Base-by-base conservation (phyloP, 2,888 invertebrate genomes). In the Chymomyza fuscimana region DNA sequence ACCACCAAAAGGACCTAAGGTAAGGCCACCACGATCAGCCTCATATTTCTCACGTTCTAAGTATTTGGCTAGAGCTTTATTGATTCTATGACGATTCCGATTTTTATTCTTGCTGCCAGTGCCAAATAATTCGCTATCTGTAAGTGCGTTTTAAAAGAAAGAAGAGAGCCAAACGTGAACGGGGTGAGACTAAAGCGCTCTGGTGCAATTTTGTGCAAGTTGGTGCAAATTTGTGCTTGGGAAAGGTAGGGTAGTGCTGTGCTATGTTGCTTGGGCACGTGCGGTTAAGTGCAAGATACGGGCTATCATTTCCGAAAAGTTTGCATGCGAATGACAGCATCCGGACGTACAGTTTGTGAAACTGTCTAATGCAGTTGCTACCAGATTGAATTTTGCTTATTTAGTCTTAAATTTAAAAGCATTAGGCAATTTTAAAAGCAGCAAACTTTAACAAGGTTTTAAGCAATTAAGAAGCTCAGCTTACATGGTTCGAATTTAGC, bases 21-120 rank as follows among this genome's bases (percentile, higher is more conserved):
- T 77, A 68, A 82, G 72, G 46, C 80, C 83, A 65, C 79, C 81
- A 74, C 80, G 87, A 68, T 85, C 86, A 70, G 81, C 80, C 52
- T 88, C 89, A 67, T 89, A 90, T 77, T 80, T 89, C 67, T 91
- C 91, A 67, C 88, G 84, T 69, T 90, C 90, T 78, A 92, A 89
- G 81, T 91, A 92, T 74, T 89, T 91, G 67, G 91, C 90, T 66
- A 92, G 88, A 67, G 90, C 87, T 81, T 90, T 90, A 80, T 91
- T 92, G 69, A 91, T 78, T 84, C 86, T 85, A 79, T 91, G 89
- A 65, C 90, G 91, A 79, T 88, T 90, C 74, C 87, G 88, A 71
- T 78, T 85, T 77, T 88, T 89, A 82, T 78, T 85, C 76, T 78
- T 82, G 83, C 75, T 81, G 76, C 79, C 83, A 77, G 79, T 80